Evolutionary conservation across 2,797 vertebrate genomes (phyloP), one percentile per base, ranked within the genome.

Genomic region (Perodicticus potto): DNA sequence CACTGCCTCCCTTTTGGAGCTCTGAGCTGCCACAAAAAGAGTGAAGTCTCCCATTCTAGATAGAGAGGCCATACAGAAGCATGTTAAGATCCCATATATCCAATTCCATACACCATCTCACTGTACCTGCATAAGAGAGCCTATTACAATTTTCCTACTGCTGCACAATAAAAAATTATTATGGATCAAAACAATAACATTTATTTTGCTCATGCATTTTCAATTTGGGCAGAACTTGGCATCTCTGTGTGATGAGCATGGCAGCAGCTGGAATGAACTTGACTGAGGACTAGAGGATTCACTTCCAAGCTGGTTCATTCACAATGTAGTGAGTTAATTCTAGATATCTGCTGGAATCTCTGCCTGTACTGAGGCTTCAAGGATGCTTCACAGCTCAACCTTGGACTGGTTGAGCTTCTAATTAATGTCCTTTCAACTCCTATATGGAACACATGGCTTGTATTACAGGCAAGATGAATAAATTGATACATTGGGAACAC

Each of bases 381-480:
- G n/a, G 40, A 23, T 69, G 84, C 32, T n/a, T 82, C 13, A 10
- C 10, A n/a, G 61, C 12, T 40, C 40, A 40, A 96, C 98, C 81
- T 87, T 95, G 0, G 94, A 97, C 96, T 98, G 96, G 96, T 95
- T 97, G 91, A 97, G 86, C 97, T 94, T 93, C 98, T 98, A 98
- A 98, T 98, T 97, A 98, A 98, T 97, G 97, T 97, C 95, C 98
- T 98, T 97, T 97, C 37, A 77, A 97, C 95, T 98, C 96, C 97
- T 97, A 96, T 97, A 96, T 1, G 85, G 97, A 98, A 98, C 98
- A 98, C 97, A 98, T 98, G 98, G 97, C 97, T 96, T 98, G 49
- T 87, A 95, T 98, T 98, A 98, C 95, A 97, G 95, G 97, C 94
- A 97, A 96, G 5, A 98, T 89, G 97, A 97, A 97, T 97, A 97